Percentiles rank a stretch among this genome's conserved stretches.
phyloP scores from a whole-genome alignment of 2,113 vertebrate species.

The Otus sunia region DNA sequence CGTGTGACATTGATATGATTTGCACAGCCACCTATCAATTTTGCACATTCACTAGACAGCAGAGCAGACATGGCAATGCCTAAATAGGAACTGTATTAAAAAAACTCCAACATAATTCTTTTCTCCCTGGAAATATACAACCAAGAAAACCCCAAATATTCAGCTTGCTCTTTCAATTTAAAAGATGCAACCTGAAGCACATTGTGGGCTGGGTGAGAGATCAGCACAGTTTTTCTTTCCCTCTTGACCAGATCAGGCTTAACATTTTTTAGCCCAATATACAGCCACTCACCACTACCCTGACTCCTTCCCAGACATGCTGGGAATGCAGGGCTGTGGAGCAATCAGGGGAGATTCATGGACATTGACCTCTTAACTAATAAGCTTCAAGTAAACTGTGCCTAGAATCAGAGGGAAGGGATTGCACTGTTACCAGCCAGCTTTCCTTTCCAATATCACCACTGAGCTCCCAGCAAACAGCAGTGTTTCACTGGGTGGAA shows the following conservation, averaged over 20 bases:
- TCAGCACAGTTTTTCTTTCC: not conserved
- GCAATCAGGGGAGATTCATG: not conserved
- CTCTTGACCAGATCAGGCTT: not conserved
- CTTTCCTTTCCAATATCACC: not conserved
- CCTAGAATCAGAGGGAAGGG: not conserved
- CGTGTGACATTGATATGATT: accelerated
- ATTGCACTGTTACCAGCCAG: not conserved
- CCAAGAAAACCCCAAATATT: not conserved
- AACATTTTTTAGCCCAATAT: not conserved
- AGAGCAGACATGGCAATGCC: not conserved
- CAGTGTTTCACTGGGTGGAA: not conserved
- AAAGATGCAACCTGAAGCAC: not conserved
- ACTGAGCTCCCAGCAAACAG: not conserved
- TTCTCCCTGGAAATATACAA: not conserved
- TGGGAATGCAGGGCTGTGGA: not conserved
- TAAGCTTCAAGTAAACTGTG: not conserved
- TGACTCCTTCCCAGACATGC: not conserved
- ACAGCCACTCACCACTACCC: not conserved
- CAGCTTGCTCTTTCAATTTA: not conserved
- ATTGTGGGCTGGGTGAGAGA: not conserved
- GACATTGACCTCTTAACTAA: not conserved
- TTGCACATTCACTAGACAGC: accelerated
- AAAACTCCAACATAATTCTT: not conserved
- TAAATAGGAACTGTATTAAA: not conserved
- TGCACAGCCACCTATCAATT: not conserved